Conservation (phyloP, 1,140 invertebrate species). For the Drosophila hydei region DNA sequence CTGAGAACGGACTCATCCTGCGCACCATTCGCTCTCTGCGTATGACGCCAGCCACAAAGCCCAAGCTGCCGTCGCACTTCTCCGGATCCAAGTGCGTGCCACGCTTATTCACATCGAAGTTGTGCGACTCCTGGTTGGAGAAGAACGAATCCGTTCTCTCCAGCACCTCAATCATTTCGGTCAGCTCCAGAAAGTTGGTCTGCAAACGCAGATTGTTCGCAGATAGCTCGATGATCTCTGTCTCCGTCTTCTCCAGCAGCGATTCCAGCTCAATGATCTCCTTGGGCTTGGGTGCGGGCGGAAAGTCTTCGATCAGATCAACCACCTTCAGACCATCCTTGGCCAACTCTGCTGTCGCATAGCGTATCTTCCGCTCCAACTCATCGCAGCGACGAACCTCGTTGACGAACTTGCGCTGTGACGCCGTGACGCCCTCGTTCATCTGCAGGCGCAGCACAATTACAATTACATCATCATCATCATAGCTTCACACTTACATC, state of each 20-base stretch:
- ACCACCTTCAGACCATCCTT: slow-evolving; percentile 91
- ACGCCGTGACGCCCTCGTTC: slow-evolving; percentile 91
- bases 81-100: slow-evolving; percentile 90
- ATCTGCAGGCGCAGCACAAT: slow-evolving; percentile 85
- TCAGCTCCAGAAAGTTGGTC: slow-evolving; percentile 96
- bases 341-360: slow-evolving; percentile 93
- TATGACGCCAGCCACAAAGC: slow-evolving; percentile 94
- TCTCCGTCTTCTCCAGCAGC: slow-evolving; percentile 96
- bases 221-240: slow-evolving; percentile 95
- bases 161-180: slow-evolving; percentile 96
- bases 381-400: slow-evolving; percentile 94
- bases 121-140: slow-evolving; percentile 68
- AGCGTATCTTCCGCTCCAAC: slow-evolving; percentile 93
- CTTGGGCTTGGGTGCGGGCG: slow-evolving; percentile 95
- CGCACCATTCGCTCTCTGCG: slow-evolving; percentile 88
- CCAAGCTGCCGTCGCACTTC: slow-evolving; percentile 86
- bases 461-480: too few relatives aligned
- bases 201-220: slow-evolving; percentile 97
- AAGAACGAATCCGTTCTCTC: slow-evolving; percentile 92
- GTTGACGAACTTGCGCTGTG: slow-evolving; percentile 93
- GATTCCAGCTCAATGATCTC: slow-evolving; percentile 94
- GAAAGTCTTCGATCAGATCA: slow-evolving; percentile 91
- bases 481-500: too few relatives aligned
- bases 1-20: not conserved
- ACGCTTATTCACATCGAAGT: slow-evolving; percentile 85